Base-by-base conservation (phyloP, 1,140 invertebrate species). In the Solen grandis region DNA sequence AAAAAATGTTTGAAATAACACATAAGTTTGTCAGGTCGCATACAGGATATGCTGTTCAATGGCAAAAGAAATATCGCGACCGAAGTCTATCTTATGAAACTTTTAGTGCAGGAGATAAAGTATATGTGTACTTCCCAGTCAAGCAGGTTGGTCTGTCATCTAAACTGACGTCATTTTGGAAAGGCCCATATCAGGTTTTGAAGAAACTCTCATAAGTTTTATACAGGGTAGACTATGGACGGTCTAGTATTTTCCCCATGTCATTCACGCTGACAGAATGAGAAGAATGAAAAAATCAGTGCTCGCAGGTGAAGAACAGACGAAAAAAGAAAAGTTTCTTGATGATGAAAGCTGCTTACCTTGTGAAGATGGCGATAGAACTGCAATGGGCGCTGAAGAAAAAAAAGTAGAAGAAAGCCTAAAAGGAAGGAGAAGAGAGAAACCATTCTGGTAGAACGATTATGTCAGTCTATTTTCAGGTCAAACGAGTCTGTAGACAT, bases 111-210 rank as follows among this genome's bases (percentile, higher is more conserved):
- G n/a, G n/a, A n/a, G n/a, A n/a, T n/a, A n/a, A n/a, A n/a, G n/a
- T n/a, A n/a, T n/a, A n/a, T n/a, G n/a, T n/a, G n/a, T n/a, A n/a
- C n/a, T n/a, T n/a, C n/a, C n/a, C n/a, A n/a, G n/a, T n/a, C n/a
- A 33, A 36, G 31, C 68, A 82, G 27, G 3, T 52, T 0, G 62
- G 38, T 2, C 36, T n/a, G 3, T 68, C 65, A 5, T 59, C 72
- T 8, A 81, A 75, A 41, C 46, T 81, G 33, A 69, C 79, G 3
- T 75, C 22, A 27, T 75, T 54, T 38, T 75, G 72, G 72, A 25
- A 35, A 55, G 70, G 63, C 5, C 70, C 79, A 36, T 75, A 54
- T 54, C 22, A 4, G 14, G 22, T 69, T 25, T 14, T 38, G 25
- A 33, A 52, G 22, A 27, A 62, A 70, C 5, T 66, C 1, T 57